These are phyloP conservation scores for Nothura maculosa DNA, from an alignment of 2,797 vertebrate genomes.

Conservation along the genomic window DNA sequence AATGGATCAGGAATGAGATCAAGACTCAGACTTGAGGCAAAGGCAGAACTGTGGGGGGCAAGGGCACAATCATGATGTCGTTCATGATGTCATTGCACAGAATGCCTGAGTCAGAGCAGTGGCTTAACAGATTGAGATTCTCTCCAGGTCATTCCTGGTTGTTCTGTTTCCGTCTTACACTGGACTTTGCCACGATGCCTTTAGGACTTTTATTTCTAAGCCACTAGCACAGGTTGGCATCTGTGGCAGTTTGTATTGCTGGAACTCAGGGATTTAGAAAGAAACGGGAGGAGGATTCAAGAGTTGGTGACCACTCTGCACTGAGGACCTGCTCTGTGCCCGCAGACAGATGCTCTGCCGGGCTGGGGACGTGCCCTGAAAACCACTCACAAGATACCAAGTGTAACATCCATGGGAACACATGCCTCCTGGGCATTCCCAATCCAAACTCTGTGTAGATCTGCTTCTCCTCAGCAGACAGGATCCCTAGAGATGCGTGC, in stretches of 20 bases:
- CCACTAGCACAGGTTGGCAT: not conserved
- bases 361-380: not conserved
- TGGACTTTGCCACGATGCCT: not conserved
- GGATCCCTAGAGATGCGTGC: fast-evolving
- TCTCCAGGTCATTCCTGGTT: not conserved
- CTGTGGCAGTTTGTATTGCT: not conserved
- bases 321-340: not conserved
- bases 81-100: not conserved
- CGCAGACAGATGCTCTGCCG: not conserved
- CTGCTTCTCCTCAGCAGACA: not conserved
- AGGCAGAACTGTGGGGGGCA: not conserved
- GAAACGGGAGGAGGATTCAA: not conserved
- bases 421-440: not conserved
- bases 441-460: not conserved
- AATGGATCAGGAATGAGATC: not conserved
- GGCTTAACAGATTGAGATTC: not conserved
- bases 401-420: not conserved
- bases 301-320: not conserved
- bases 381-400: not conserved
- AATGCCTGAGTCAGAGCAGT: not conserved
- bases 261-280: not conserved
- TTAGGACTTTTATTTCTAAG: not conserved
- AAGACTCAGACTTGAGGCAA: not conserved
- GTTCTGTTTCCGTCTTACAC: not conserved
- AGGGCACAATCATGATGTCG: not conserved